A percentile compares a stretch with the other conserved stretches of the same genome.
These are phyloP conservation scores for Hydrozoanthus tunicans DNA, from an alignment of 64 coral and sea anemone genomes.

Conservation along the genomic window DNA sequence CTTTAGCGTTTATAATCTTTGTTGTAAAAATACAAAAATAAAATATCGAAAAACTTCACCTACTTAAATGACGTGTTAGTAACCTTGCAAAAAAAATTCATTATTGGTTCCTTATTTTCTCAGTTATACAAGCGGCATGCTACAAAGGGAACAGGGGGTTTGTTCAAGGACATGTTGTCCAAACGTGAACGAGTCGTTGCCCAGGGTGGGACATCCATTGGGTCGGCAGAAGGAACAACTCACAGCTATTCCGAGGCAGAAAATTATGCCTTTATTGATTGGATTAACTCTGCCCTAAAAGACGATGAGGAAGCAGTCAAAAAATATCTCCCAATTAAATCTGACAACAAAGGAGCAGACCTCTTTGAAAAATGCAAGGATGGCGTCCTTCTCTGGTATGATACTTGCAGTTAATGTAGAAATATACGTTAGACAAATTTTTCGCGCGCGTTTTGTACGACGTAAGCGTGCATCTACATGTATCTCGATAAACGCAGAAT, in stretches of 20 bases:
- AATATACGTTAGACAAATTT: too few species aligned
- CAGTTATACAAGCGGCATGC: conserved; percentile 70
- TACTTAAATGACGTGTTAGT: neutral
- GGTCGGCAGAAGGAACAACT: conserved; percentile 89
- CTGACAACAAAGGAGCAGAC: conserved; percentile 57
- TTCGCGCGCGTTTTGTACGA: too few species aligned
- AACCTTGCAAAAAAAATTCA: neutral
- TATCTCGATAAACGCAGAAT: too few species aligned
- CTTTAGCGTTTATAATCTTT: too few species aligned
- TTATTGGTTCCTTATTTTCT: neutral
- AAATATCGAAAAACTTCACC: too few species aligned
- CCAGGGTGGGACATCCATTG: conserved; percentile 73
- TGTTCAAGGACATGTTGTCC: conserved; percentile 77
- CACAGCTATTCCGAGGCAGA: conserved; percentile 83
- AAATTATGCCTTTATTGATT: conserved; percentile 89
- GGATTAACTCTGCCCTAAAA: conserved; percentile 90
- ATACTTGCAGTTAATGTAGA: neutral
- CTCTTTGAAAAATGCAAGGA: conserved; percentile 86
- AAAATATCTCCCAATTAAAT: conserved; percentile 77
- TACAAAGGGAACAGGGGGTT: conserved; percentile 57
- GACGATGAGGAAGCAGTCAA: conserved; percentile 68
- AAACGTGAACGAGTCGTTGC: conserved; percentile 60
- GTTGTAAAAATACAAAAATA: too few species aligned
- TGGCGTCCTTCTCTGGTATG: conserved; percentile 89
- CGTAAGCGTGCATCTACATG: too few species aligned